phyloP scores from a whole-genome alignment of 2,113 vertebrate species.

The Aix galericulata region DNA sequence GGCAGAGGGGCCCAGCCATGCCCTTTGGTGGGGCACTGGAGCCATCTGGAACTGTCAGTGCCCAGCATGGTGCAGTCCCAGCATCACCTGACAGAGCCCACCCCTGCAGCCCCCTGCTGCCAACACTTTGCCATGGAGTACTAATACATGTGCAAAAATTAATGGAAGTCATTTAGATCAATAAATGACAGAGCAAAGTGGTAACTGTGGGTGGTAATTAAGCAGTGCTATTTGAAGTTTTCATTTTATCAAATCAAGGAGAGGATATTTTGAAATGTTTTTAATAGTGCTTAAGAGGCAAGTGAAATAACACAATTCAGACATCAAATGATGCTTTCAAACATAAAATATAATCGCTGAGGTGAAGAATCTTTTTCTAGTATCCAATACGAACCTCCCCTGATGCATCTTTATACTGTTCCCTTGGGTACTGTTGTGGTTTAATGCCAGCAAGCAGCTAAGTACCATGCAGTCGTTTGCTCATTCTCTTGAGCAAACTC shows the following conservation, averaged over 20 bases:
- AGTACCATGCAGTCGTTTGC: background rate
- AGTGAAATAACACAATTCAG: background rate
- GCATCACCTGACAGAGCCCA: fast-evolving
- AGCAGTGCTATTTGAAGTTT: background rate
- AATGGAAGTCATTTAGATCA: background rate
- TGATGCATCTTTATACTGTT: no score
- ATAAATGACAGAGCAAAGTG: background rate
- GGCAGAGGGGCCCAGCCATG: fast-evolving
- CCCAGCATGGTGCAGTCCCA: fast-evolving
- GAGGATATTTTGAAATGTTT: background rate
- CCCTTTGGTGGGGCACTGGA: fast-evolving
- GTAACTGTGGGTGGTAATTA: background rate
- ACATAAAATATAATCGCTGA: background rate
- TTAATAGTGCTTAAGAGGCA: background rate
- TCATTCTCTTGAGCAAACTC: background rate
- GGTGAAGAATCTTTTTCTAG: no score
- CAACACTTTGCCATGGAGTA: fast-evolving
- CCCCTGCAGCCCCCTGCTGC: fast-evolving
- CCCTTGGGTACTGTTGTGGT: background rate
- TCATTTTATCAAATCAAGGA: background rate
- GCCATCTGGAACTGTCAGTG: fast-evolving
- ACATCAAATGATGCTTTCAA: background rate
- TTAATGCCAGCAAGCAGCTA: background rate
- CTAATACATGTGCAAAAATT: background rate
- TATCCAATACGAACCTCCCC: no score